Evolutionary conservation across 1,140 invertebrate genomes (phyloP).

Genomic region (Idris sp.): DNA sequence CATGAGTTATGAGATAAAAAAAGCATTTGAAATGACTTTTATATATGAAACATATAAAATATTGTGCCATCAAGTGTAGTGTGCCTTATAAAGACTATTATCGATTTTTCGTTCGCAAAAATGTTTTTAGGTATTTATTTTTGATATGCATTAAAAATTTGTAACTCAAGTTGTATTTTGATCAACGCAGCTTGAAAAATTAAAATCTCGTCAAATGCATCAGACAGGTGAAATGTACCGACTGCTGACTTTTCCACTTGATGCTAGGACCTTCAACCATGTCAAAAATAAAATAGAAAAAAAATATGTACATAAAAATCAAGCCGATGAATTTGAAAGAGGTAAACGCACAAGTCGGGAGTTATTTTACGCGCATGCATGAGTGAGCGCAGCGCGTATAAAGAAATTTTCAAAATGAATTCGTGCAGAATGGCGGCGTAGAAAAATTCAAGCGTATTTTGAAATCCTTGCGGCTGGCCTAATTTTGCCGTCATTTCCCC

Average conservation of each 20-base stretch:
- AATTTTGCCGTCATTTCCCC: constrained; percentile 18
- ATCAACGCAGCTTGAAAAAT: constrained; percentile 9
- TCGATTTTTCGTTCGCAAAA: constrained; percentile 23
- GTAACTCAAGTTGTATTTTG: constrained; percentile 2
- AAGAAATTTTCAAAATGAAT: constrained; percentile 73
- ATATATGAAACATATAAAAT: constrained; percentile 45
- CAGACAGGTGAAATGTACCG: constrained; percentile 1
- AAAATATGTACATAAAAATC: too few relatives aligned
- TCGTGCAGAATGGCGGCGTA: constrained; percentile 61
- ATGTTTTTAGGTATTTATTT: background rate
- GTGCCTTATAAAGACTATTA: too few relatives aligned
- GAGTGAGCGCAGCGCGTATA: constrained; percentile 64
- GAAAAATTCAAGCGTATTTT: constrained; percentile 68
- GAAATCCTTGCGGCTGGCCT: constrained; percentile 54
- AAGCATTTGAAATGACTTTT: constrained; percentile 44
- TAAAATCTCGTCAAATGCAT: constrained; percentile 41
- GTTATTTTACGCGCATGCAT: constrained; percentile 68
- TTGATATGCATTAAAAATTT: too few relatives aligned
- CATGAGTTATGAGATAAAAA: constrained; percentile 50
- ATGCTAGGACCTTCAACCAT: background rate
- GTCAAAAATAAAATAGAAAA: too few relatives aligned
- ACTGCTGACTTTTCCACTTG: constrained; percentile 1
- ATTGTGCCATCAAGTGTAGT: constrained; percentile 1
- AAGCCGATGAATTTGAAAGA: constrained; percentile 62
- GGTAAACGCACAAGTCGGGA: constrained; percentile 29